Evolutionary conservation across 2,888 invertebrate species (phyloP).

Genomic region (Abscondita cerata): DNA sequence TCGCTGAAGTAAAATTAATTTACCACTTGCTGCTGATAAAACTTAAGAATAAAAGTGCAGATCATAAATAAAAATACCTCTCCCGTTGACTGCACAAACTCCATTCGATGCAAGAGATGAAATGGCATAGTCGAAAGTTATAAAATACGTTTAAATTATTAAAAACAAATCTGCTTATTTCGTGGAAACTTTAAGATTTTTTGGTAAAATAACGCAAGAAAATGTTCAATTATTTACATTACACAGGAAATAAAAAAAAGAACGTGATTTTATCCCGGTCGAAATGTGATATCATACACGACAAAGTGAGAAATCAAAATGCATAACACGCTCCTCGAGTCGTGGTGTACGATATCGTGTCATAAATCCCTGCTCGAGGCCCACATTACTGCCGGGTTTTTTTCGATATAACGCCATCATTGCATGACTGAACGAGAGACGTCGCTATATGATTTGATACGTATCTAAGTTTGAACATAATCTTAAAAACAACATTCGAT

Average conservation of each 20-base stretch:
- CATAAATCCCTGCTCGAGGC: conserved; percentile 28
- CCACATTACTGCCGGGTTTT: conserved; percentile 21
- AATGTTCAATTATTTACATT: conserved; percentile 3
- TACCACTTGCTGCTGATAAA: too few species aligned
- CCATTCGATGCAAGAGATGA: too few species aligned
- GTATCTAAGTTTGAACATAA: conserved; percentile 17
- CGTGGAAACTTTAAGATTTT: too few species aligned
- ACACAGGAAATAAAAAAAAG: conserved; percentile 11
- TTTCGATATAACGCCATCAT: conserved; percentile 25
- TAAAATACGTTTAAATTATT: too few species aligned
- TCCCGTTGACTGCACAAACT: too few species aligned
- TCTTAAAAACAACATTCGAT: conserved; percentile 5
- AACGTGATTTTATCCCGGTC: conserved; percentile 6
- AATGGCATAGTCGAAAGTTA: too few species aligned
- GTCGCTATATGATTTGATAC: conserved; percentile 25
- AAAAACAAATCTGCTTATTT: too few species aligned
- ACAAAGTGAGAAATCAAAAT: conserved; percentile 26
- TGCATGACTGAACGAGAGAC: conserved; percentile 25
- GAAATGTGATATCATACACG: conserved; percentile 15
- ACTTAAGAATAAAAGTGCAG: too few species aligned
- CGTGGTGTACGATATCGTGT: conserved; percentile 20
- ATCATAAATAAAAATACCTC: too few species aligned
- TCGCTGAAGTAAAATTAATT: too few species aligned
- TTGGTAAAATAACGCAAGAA: not conserved
- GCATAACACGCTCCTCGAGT: conserved; percentile 24